Base-by-base conservation (phyloP, 2,113 vertebrate species). In the Rhipidura dahli region DNA sequence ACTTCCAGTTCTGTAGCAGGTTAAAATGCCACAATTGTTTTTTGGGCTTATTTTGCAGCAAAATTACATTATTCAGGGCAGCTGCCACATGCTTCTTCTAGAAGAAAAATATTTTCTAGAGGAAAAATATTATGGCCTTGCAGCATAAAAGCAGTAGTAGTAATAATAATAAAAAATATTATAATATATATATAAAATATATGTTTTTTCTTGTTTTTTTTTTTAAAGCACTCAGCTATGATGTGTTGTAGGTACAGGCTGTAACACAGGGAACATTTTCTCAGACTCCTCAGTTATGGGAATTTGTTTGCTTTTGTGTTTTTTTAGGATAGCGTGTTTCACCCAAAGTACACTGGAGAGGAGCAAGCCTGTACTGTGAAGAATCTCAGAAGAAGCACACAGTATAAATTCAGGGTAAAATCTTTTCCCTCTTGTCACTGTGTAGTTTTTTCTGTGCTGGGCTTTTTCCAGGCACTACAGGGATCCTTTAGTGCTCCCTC, bases 371-470 rank as follows among this genome's bases (percentile, higher is more conserved):
- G 98, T 98, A 99, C 99, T 98, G 99, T 99, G 98, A 99, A 99
- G 97, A 98, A 99, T 97, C 99, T 99, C 97, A 99, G 98, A 98
- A 99, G 99, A 98, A 99, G 99, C 97, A 99, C 99, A 60, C 99
- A 99, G 98, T 99, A 99, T 98, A 99, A 99, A 98, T 99, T 99
- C 98, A 99, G 99, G 98, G 99, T 99, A 97, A 98, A 98, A 51
- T 44, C 15, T 19, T 65, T 73, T 88, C 53, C 10, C 24, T 63
- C 27, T 71, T 50, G 7, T 63, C 24, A 6, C 9, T 90, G 35
- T 18, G 1, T 21, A 6, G 16, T 45, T 13, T 60, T 76, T 78
- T 89, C 49, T 42, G 9, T 8, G 11, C 22, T 69, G 39, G 4
- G 0, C 2, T 85, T 84, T 83, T 71, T 89, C 53, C 27, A 44